A percentile compares a stretch with the other conserved stretches of the same genome.
Evolutionary conservation across 1,140 invertebrate species (phyloP).

Genomic region (Aphis craccivora): DNA sequence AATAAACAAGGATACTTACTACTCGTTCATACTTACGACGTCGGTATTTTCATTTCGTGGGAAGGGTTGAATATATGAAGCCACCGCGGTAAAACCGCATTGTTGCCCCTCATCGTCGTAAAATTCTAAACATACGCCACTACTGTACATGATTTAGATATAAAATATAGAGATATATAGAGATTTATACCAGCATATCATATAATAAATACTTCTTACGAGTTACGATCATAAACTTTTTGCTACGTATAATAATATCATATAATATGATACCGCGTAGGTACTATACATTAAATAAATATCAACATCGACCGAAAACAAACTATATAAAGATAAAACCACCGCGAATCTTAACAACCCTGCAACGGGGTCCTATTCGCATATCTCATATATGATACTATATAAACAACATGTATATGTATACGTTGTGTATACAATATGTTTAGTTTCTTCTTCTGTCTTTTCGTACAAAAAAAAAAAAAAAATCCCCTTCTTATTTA

Average conservation of each 20-base stretch:
- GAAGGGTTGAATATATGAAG: background rate
- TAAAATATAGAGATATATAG: background rate
- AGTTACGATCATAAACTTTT: background rate
- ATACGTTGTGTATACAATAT: background rate
- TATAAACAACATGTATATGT: background rate
- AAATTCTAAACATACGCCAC: background rate
- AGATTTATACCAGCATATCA: background rate
- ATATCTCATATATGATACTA: constrained; percentile 7
- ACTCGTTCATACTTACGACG: too few relatives aligned
- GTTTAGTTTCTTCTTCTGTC: background rate
- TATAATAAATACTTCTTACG: background rate
- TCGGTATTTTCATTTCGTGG: background rate
- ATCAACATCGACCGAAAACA: constrained; percentile 8
- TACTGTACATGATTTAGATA: background rate
- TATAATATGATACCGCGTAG: background rate
- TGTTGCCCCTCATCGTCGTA: background rate
- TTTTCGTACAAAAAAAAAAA: background rate
- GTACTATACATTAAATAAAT: constrained; percentile 17
- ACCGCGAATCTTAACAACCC: background rate
- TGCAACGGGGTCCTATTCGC: background rate
- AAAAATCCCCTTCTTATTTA: constrained; percentile 7
- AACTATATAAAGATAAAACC: constrained; percentile 18
- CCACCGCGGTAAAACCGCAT: background rate
- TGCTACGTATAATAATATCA: background rate
- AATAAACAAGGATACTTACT: background rate